These are phyloP conservation scores for Porites lobata DNA, from an alignment of 92 coral and sea anemone genomes.

Conservation along the genomic window DNA sequence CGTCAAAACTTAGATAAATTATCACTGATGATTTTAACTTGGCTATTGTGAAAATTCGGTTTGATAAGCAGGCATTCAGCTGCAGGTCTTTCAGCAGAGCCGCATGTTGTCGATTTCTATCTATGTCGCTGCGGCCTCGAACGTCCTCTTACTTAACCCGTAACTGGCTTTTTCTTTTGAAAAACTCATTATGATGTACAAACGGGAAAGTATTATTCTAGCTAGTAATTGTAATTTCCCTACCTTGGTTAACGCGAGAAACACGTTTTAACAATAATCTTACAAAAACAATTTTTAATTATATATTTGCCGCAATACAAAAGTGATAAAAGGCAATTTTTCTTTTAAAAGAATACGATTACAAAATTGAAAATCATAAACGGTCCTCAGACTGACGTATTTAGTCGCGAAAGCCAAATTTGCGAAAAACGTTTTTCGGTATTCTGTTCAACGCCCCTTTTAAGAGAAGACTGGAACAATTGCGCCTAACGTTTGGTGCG, in stretches of 20 bases:
- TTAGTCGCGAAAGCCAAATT: neutral
- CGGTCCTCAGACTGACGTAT: neutral
- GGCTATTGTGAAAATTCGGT: constrained; percentile 44
- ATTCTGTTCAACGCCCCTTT: neutral
- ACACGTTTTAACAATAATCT: constrained; percentile 18
- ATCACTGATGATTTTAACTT: constrained; percentile 49
- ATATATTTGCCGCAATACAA: constrained; percentile 37
- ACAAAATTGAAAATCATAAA: constrained; percentile 5
- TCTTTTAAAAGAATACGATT: constrained; percentile 10
- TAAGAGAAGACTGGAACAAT: neutral
- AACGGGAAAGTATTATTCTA: neutral
- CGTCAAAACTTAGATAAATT: constrained; percentile 52
- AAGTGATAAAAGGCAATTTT: constrained; percentile 46
- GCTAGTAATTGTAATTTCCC: neutral
- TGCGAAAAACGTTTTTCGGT: neutral
- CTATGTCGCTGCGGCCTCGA: neutral
- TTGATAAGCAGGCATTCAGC: constrained; percentile 48
- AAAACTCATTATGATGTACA: neutral
- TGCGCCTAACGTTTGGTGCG: constrained; percentile 1
- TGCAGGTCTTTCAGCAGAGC: constrained; percentile 49
- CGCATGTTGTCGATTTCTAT: constrained; percentile 48
- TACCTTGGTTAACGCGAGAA: constrained; percentile 27
- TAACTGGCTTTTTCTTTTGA: neutral
- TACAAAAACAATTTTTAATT: constrained; percentile 18
- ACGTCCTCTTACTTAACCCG: neutral